Conservation (phyloP, 2,113 vertebrate species). For the Chionodraco myersi region DNA sequence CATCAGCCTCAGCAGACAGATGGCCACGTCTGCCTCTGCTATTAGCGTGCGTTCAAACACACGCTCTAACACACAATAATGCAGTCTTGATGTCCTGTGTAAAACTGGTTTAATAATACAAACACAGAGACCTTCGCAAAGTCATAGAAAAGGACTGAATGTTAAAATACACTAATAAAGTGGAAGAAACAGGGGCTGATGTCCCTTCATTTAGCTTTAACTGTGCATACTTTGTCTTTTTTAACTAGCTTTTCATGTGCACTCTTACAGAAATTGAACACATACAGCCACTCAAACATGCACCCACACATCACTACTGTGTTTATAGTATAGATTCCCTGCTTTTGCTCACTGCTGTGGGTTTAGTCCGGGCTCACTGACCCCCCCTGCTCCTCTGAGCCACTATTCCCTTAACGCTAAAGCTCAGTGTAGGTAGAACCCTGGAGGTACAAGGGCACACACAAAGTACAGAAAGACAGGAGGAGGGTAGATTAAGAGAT, state of each 20-base stretch:
- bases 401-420: conserved; percentile 42
- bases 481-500: conserved; percentile 60
- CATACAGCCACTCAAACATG: background rate
- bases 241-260: background rate
- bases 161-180: background rate
- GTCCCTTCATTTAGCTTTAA: background rate
- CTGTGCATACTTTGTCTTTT: conserved; percentile 21
- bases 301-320: background rate
- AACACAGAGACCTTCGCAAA: background rate
- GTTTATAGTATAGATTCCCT: conserved; percentile 22
- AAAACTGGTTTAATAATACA: background rate
- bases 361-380: conserved; percentile 50
- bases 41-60: conserved; percentile 30
- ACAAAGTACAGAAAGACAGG: conserved; percentile 25
- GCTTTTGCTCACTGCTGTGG: conserved; percentile 40
- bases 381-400: conserved; percentile 42
- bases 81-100: conserved; percentile 10
- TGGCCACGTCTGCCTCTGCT: conserved; percentile 51
- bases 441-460: conserved; percentile 59
- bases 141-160: background rate
- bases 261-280: conserved; percentile 5
- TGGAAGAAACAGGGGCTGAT: background rate
- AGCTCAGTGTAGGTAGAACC: conserved; percentile 48
- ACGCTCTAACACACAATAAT: background rate
- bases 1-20: conserved; percentile 61